Evolutionary conservation across 2,797 vertebrate genomes (phyloP), one percentile per base, ranked within the genome.

Genomic region (Falco berigora): DNA sequence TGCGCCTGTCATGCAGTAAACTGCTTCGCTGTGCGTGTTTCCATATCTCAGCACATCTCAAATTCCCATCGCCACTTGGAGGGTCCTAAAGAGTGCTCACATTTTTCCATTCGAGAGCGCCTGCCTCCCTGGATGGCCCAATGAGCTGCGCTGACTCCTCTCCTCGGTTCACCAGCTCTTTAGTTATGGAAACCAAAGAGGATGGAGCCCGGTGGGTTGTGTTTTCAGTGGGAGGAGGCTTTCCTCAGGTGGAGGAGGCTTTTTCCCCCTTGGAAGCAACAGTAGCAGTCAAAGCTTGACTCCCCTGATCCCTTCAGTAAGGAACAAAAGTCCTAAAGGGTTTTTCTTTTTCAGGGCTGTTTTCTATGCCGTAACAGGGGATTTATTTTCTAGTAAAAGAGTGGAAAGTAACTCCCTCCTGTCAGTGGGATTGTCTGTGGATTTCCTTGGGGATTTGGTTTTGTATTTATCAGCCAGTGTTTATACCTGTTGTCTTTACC

Each of bases 141-240:
- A 4, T 59, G 59, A 40, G 59, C 72, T 50, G 24, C 4, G 2
- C 55, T 15, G 24, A 4, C 17, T 88, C 36, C 40, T 24, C 55
- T 49, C 40, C 21, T 52, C n/a, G 0, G 0, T 15, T 64, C 38
- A 7, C 25, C 1, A 2, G 44, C 30, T 42, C 14, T 47, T 59
- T 1, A 2, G 5, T 32, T 36, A 16, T 1, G 11, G 86, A n/a
- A 28, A 6, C 0, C 0, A 13, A 12, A 19, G 49, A 67, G 47
- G 21, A 63, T 23, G 62, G 38, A 59, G 21, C 73, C 24, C n/a
- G 2, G 1, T 14, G 28, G 58, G 15, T 10, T 58, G n/a, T 71
- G 46, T 61, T 64, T 76, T 21, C n/a, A 32, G 25, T 55, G 23
- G 16, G 74, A 76, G 44, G 30, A 80, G n/a, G n/a, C 4, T 80